phyloP scores from a whole-genome alignment of 2,888 invertebrate species.

The Geotrupes spiniger region DNA sequence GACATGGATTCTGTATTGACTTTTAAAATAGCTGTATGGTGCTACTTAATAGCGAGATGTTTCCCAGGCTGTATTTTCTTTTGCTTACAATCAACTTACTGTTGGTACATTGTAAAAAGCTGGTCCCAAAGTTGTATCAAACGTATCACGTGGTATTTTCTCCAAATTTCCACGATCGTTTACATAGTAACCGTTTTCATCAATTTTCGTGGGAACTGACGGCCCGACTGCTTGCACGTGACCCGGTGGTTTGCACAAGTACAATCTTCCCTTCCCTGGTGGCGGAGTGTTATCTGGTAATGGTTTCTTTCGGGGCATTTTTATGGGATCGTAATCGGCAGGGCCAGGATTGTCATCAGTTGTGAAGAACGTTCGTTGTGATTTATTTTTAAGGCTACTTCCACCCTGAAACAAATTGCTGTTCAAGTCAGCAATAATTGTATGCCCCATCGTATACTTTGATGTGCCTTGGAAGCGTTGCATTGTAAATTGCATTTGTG shows the following conservation, averaged over 20 bases:
- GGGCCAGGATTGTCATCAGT: constrained; percentile 33
- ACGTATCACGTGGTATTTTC: constrained; percentile 34
- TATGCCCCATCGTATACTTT: constrained; percentile 6
- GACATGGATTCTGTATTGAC: no score
- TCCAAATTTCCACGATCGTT: constrained; percentile 32
- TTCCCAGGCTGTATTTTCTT: no score
- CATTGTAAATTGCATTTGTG: constrained; percentile 17
- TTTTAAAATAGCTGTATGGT: no score
- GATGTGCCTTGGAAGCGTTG: not conserved
- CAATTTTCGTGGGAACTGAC: constrained; percentile 40
- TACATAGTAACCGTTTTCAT: constrained; percentile 43
- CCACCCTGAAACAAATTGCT: constrained; percentile 26
- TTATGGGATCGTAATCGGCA: constrained; percentile 31
- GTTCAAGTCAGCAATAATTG: not conserved
- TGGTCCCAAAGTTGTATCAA: constrained; percentile 38
- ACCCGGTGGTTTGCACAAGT: constrained; percentile 38
- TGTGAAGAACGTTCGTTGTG: constrained; percentile 28
- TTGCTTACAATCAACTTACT: constrained; percentile 7
- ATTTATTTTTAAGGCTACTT: constrained; percentile 29
- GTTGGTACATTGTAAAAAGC: constrained; percentile 35
- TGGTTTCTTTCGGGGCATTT: constrained; percentile 20
- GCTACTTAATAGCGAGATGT: no score
- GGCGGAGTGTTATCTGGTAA: constrained; percentile 6
- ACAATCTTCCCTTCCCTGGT: constrained; percentile 36
- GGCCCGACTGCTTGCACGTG: constrained; percentile 31